phyloP scores from a whole-genome alignment of 2,113 vertebrate species.

The Hassar affinis region DNA sequence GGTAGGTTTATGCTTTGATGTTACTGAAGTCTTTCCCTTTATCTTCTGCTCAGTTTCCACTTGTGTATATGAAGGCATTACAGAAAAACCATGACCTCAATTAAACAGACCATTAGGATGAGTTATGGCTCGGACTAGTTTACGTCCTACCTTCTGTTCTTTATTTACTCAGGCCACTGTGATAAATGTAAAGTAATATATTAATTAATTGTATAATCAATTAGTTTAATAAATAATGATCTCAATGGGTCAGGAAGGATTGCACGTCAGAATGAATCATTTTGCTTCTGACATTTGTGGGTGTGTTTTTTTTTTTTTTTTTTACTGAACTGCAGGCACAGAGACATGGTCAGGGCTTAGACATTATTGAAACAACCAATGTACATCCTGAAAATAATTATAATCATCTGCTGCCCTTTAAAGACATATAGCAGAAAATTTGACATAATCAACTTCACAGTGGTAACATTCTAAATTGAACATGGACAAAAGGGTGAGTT shows the following conservation, averaged over 20 bases:
- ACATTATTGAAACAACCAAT: background rate
- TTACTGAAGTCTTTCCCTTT: background rate
- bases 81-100: background rate
- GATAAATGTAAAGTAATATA: background rate
- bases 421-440: background rate
- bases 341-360: background rate
- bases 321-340: background rate
- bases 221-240: conserved; percentile 2
- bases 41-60: background rate
- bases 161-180: background rate
- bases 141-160: background rate
- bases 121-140: background rate
- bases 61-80: background rate
- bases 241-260: background rate
- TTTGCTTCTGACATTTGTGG: background rate
- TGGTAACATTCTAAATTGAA: background rate
- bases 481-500: no score
- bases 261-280: background rate
- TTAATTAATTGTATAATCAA: background rate
- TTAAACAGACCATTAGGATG: background rate
- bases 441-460: background rate
- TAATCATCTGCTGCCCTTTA: background rate
- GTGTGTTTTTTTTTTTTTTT: background rate
- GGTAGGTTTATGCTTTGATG: background rate
- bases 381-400: background rate